Evolutionary conservation across 2,888 invertebrate species (phyloP).

Genomic region (Ischnus inquisitorius): DNA sequence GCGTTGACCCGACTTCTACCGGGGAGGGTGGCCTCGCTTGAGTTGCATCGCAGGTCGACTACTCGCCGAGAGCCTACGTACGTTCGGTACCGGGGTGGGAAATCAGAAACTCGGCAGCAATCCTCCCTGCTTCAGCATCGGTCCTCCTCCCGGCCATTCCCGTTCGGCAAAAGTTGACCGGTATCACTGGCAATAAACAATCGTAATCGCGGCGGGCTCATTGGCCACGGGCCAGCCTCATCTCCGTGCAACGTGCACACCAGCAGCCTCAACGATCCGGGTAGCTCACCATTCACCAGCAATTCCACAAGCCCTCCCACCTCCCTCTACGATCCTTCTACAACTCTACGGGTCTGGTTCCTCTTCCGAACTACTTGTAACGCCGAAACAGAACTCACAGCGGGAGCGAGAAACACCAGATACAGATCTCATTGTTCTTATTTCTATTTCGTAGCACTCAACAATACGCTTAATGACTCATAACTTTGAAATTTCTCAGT

Average conservation of each 20-base stretch:
- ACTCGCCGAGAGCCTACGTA: constrained; percentile 44
- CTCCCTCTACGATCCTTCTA: constrained; percentile 6
- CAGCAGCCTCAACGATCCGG: constrained; percentile 55
- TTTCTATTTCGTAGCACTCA: background rate
- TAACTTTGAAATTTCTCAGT: background rate
- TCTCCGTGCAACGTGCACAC: constrained; percentile 50
- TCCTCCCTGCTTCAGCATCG: constrained; percentile 39
- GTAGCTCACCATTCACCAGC: constrained; percentile 35
- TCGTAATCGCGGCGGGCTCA: constrained; percentile 77
- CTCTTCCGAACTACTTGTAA: constrained; percentile 10
- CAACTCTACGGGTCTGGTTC: constrained; percentile 28
- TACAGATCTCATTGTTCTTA: constrained; percentile 16
- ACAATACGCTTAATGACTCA: background rate
- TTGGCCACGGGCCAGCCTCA: constrained; percentile 73
- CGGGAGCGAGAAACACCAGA: constrained; percentile 18
- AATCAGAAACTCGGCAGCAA: constrained; percentile 62
- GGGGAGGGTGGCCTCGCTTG: constrained; percentile 51
- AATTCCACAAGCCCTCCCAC: constrained; percentile 7
- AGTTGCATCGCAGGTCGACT: constrained; percentile 52
- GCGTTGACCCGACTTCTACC: constrained; percentile 72
- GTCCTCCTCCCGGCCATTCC: constrained; percentile 57
- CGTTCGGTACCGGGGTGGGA: constrained; percentile 29
- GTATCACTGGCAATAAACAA: constrained; percentile 79
- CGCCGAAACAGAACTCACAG: constrained; percentile 20
- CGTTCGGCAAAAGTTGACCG: constrained; percentile 79